A percentile compares a stretch with the other conserved stretches of the same genome.
Conservation (phyloP, 2,888 invertebrate species). For the Urechis unicinctus region DNA sequence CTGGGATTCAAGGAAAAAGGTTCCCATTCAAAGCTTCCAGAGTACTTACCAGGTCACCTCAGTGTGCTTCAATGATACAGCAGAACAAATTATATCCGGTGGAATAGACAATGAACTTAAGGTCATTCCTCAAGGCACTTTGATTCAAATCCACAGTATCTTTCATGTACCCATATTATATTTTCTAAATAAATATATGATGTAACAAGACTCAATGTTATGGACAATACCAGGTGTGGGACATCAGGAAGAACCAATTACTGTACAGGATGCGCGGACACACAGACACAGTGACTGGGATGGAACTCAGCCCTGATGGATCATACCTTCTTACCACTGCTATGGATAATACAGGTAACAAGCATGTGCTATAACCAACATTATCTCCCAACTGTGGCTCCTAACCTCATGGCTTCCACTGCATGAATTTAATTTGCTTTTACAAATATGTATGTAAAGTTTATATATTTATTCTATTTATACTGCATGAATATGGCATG, state of each 20-base stretch:
- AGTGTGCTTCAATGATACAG: constrained; percentile 89
- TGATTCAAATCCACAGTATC: not conserved
- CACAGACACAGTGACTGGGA: constrained; percentile 85
- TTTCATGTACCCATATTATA: too few species aligned
- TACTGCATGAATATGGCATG: too few species aligned
- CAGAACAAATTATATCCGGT: constrained; percentile 87
- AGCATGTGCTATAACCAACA: too few species aligned
- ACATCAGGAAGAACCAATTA: constrained; percentile 75
- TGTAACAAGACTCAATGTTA: too few species aligned
- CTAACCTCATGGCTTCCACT: too few species aligned
- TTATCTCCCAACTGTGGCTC: too few species aligned
- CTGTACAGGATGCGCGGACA: constrained; percentile 85
- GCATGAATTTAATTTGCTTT: too few species aligned
- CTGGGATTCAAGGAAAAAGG: constrained; percentile 82
- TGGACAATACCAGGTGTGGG: constrained; percentile 68
- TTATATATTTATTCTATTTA: too few species aligned
- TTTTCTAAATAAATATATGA: too few species aligned
- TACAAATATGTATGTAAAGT: too few species aligned
- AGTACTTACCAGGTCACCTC: constrained; percentile 52
- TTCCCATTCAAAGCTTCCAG: constrained; percentile 60
- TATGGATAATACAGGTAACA: constrained; percentile 82
- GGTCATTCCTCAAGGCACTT: constrained; percentile 41
- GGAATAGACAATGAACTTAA: constrained; percentile 97
- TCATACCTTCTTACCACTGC: constrained; percentile 84
- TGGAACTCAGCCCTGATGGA: constrained; percentile 68